These are phyloP conservation scores for Eueremaeus valkanovi DNA, from an alignment of 2,888 invertebrate genomes.

Conservation along the genomic window DNA sequence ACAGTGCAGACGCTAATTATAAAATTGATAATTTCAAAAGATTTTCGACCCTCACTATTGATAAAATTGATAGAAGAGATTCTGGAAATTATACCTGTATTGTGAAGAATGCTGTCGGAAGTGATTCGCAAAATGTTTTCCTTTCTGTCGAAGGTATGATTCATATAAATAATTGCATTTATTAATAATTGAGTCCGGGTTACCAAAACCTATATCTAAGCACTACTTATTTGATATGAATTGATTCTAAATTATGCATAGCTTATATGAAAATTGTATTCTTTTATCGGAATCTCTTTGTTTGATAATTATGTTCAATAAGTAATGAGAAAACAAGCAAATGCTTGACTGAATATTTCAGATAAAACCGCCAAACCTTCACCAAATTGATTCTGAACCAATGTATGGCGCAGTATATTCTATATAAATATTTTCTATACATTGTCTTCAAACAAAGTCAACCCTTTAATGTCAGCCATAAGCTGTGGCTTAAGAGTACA, in stretches of 20 bases:
- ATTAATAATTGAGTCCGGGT: no score
- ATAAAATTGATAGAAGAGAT: conserved; percentile 12
- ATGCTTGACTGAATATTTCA: no score
- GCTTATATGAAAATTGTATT: no score
- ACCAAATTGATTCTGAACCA: not conserved
- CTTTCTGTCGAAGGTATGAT: not conserved
- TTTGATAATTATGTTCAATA: no score
- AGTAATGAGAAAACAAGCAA: no score
- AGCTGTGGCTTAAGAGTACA: not conserved
- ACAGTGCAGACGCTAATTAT: not conserved
- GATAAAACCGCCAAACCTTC: not conserved
- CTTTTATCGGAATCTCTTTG: no score
- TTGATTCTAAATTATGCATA: not conserved
- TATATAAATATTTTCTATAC: not conserved
- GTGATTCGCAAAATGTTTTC: not conserved
- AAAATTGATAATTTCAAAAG: conserved; percentile 29
- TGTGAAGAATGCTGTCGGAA: conserved; percentile 15
- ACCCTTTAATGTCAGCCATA: not conserved
- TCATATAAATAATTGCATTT: not conserved
- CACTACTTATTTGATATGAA: not conserved
- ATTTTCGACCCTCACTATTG: conserved; percentile 6
- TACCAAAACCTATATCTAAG: not conserved
- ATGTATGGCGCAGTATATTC: not conserved
- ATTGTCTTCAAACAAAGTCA: not conserved
- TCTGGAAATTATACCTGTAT: conserved; percentile 29